phyloP scores from a whole-genome alignment of 2,888 invertebrate genomes.

The Margaritifera margaritifera region DNA sequence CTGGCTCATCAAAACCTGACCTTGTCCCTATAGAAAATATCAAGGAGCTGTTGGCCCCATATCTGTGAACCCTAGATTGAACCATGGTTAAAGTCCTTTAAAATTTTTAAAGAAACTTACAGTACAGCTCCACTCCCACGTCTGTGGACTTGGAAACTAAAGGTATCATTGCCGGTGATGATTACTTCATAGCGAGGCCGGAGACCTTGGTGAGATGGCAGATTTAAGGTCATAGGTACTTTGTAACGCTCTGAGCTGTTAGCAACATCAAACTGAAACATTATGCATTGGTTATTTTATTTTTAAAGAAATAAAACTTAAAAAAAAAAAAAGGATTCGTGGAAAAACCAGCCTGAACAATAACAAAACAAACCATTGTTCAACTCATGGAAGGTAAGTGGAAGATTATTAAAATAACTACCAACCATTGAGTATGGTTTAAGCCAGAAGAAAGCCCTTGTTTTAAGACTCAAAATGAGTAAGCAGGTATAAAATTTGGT shows the following conservation, averaged over 20 bases:
- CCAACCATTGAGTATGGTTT: too few relatives aligned
- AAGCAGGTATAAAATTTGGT: too few relatives aligned
- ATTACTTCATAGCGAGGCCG: constrained; percentile 49
- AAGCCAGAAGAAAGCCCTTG: too few relatives aligned
- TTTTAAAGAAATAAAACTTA: background rate
- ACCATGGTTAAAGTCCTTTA: too few relatives aligned
- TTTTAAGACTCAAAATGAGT: too few relatives aligned
- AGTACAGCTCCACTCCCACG: constrained; percentile 51
- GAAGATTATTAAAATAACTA: too few relatives aligned
- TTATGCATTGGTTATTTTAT: background rate
- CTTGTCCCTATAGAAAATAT: too few relatives aligned
- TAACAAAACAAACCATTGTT: too few relatives aligned
- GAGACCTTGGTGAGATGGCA: constrained; percentile 24
- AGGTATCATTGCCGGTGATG: constrained; percentile 46
- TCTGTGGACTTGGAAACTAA: constrained; percentile 66
- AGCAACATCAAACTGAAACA: constrained; percentile 47
- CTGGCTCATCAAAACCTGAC: too few relatives aligned
- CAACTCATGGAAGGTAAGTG: too few relatives aligned
- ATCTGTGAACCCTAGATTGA: too few relatives aligned
- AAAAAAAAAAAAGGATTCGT: background rate
- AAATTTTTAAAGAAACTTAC: constrained; percentile 44
- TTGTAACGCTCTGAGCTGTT: constrained; percentile 37
- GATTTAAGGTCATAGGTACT: constrained; percentile 43
- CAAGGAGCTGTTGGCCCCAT: too few relatives aligned
- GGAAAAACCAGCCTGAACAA: background rate